Evolutionary conservation across 2,888 invertebrate species (phyloP).

Genomic region (Phaonia tiefii): DNA sequence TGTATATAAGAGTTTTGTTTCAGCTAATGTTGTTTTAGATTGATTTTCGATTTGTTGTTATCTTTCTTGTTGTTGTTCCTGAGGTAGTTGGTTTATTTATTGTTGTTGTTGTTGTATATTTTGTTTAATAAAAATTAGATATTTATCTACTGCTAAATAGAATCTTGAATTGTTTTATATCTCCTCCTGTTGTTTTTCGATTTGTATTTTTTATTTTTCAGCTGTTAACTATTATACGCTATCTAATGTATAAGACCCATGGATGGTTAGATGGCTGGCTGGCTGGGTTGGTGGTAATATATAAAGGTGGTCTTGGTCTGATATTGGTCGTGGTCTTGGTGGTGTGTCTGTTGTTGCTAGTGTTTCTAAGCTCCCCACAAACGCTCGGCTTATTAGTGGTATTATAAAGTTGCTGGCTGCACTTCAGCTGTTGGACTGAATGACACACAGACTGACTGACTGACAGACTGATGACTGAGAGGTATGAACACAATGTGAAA

Average conservation of each 20-base stretch:
- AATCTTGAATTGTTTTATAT: not conserved
- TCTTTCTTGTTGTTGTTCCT: constrained; percentile 34
- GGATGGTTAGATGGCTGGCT: not conserved
- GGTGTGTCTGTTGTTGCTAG: constrained; percentile 5
- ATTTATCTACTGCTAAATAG: constrained; percentile 54
- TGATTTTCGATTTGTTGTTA: no score
- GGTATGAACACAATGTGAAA: not conserved
- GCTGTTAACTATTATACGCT: not conserved
- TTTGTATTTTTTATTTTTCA: not conserved
- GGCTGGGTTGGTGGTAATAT: not conserved
- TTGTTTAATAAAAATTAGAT: constrained; percentile 41
- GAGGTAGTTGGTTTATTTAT: constrained; percentile 37
- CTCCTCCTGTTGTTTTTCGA: no score
- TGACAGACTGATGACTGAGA: not conserved
- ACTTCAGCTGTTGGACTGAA: constrained; percentile 59
- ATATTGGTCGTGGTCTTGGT: not conserved
- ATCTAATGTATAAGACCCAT: not conserved
- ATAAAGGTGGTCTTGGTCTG: not conserved
- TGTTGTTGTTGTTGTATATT: constrained; percentile 16
- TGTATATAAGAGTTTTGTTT: constrained; percentile 4
- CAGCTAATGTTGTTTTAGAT: no score
- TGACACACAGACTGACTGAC: constrained; percentile 12
- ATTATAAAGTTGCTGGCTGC: not conserved
- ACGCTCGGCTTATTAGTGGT: constrained; percentile 54
- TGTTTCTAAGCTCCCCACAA: constrained; percentile 61